Evolutionary conservation across 2,113 vertebrate genomes (phyloP).

Genomic region (Festucalex cinctus): DNA sequence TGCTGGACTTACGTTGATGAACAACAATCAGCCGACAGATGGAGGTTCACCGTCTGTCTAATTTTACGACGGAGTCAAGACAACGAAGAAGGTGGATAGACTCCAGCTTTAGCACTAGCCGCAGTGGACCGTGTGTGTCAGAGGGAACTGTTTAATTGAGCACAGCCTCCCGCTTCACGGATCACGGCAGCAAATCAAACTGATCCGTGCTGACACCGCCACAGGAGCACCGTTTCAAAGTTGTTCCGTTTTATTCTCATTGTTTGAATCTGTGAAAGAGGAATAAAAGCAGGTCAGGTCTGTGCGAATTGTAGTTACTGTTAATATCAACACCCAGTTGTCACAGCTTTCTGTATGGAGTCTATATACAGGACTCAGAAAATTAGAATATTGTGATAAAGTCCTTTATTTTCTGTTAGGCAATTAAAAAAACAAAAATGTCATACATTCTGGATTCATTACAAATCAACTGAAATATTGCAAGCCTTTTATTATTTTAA

Average conservation of each 20-base stretch:
- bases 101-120: constrained; percentile 66
- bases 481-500: too few species aligned
- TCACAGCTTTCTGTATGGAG: background rate
- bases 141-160: constrained; percentile 86
- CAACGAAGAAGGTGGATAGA: constrained; percentile 43
- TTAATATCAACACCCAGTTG: background rate
- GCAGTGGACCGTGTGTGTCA: constrained; percentile 65
- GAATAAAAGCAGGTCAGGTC: background rate
- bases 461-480: too few species aligned
- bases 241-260: constrained; percentile 7
- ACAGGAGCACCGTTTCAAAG: background rate
- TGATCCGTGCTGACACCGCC: constrained; percentile 17
- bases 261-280: background rate
- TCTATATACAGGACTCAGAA: too few species aligned
- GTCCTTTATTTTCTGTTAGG: too few species aligned
- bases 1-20: background rate
- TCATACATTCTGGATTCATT: too few species aligned
- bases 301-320: background rate
- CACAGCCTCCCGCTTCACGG: constrained; percentile 67
- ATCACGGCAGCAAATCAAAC: constrained; percentile 71
- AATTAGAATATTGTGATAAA: too few species aligned
- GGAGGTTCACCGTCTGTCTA: background rate
- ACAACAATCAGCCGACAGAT: background rate
- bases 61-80: background rate
- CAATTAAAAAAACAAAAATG: too few species aligned